Percentiles rank a stretch among this genome's conserved stretches.
These are phyloP conservation scores for Synchiropus splendidus DNA, from an alignment of 2,113 vertebrate species.

Conservation along the genomic window DNA sequence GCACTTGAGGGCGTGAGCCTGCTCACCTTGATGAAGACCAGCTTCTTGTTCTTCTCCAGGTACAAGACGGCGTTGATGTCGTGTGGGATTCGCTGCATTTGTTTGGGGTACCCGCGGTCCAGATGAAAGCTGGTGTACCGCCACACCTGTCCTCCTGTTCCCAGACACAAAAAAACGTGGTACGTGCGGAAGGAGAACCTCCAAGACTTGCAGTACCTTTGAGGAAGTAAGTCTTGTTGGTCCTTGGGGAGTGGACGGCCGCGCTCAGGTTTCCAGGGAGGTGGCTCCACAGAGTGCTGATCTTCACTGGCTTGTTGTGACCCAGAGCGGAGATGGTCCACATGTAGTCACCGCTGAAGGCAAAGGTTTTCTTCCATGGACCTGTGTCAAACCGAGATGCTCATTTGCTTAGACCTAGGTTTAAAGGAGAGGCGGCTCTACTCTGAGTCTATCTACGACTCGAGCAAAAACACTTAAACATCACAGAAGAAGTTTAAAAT, in stretches of 20 bases:
- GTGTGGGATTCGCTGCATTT: constrained; percentile 63
- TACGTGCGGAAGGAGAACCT: background rate
- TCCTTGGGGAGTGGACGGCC: constrained; percentile 76
- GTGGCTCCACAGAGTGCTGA: constrained; percentile 69
- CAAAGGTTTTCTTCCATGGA: constrained; percentile 75
- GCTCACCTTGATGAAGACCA: constrained; percentile 82
- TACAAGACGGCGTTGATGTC: constrained; percentile 78
- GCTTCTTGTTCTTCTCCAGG: constrained; percentile 74
- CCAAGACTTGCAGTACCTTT: constrained; percentile 65
- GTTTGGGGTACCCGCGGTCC: constrained; percentile 75
- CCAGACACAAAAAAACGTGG: too few relatives aligned
- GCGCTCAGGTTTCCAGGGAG: constrained; percentile 77
- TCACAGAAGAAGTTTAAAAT: too few relatives aligned
- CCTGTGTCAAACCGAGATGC: constrained; percentile 54
- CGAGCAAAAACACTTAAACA: too few relatives aligned
- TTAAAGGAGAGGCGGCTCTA: too few relatives aligned
- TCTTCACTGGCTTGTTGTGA: constrained; percentile 63
- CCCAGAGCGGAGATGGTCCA: constrained; percentile 80
- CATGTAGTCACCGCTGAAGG: constrained; percentile 81
- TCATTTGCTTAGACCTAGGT: too few relatives aligned
- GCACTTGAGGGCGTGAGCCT: too few relatives aligned
- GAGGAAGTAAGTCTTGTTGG: constrained; percentile 78
- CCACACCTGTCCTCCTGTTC: constrained; percentile 76
- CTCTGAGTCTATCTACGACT: too few relatives aligned
- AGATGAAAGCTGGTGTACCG: constrained; percentile 69